phyloP scores from a whole-genome alignment of 2,113 vertebrate genomes.

The Plecturocebus donacophilus region DNA sequence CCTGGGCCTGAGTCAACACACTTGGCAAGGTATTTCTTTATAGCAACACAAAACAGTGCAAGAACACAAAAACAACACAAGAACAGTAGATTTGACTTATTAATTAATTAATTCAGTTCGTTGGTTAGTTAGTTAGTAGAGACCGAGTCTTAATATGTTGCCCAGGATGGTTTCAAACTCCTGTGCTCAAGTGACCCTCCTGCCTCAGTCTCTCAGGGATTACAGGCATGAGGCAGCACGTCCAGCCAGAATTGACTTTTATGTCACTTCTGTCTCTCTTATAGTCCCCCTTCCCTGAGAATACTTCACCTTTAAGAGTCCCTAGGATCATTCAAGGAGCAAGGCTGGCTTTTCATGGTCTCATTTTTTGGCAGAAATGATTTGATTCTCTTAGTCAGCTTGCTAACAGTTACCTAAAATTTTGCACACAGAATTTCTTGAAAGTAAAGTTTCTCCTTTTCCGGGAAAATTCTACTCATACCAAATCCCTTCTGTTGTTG shows the following conservation, averaged over 20 bases:
- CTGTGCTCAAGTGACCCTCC: too few relatives aligned
- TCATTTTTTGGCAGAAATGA: constrained; percentile 30
- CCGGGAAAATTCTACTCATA: constrained; percentile 21
- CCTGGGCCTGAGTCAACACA: too few relatives aligned
- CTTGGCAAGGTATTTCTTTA: too few relatives aligned
- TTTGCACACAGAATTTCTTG: constrained; percentile 37
- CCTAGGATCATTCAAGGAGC: background rate
- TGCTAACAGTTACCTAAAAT: constrained; percentile 36
- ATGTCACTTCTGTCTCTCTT: background rate
- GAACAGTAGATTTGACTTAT: too few relatives aligned
- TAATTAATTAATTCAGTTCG: too few relatives aligned
- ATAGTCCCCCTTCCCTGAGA: background rate
- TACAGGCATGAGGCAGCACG: too few relatives aligned
- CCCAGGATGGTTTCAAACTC: too few relatives aligned
- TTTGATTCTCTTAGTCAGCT: constrained; percentile 11
- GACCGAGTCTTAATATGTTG: too few relatives aligned
- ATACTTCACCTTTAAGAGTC: background rate
- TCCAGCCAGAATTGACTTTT: background rate
- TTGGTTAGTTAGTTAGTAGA: too few relatives aligned
- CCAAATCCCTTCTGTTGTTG: constrained; percentile 34
- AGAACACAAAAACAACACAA: too few relatives aligned
- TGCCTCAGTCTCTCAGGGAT: too few relatives aligned
- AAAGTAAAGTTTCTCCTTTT: constrained; percentile 42
- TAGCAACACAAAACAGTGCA: too few relatives aligned
- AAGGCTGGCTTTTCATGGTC: background rate